Evolutionary conservation across 2,113 vertebrate species (phyloP).

Genomic region (Xiphorhynchus elegans): DNA sequence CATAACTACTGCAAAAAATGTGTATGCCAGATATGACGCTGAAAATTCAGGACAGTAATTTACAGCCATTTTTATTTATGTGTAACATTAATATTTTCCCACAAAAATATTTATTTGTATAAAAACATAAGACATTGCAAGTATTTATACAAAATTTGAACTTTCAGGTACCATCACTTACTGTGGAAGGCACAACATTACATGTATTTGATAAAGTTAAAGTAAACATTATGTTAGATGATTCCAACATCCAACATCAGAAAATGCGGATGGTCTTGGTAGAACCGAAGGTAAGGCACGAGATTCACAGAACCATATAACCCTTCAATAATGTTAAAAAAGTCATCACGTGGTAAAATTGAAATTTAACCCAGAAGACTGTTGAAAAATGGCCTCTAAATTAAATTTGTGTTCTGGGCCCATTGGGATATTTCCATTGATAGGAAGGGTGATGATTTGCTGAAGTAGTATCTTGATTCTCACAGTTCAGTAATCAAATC

Average conservation of each 20-base stretch:
- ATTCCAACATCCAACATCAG: conserved; percentile 96
- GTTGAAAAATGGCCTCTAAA: neutral
- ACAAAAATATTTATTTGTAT: neutral
- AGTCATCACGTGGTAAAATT: neutral
- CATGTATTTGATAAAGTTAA: conserved; percentile 91
- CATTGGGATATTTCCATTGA: neutral
- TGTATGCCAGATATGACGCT: neutral
- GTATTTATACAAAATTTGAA: neutral
- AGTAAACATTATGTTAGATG: conserved; percentile 90
- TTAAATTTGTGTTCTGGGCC: neutral
- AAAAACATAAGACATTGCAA: neutral
- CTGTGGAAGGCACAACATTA: conserved; percentile 86
- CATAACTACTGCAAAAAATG: neutral
- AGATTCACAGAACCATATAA: neutral
- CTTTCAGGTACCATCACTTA: conserved; percentile 84
- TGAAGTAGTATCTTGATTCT: neutral
- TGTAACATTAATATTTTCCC: neutral
- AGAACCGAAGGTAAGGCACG: conserved; percentile 87
- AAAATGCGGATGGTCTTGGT: conserved; percentile 94
- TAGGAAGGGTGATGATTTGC: neutral
- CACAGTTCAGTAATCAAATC: neutral
- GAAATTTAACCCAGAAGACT: neutral
- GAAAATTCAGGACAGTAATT: neutral
- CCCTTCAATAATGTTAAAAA: neutral
- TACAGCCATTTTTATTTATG: neutral